phyloP scores from a whole-genome alignment of 2,888 invertebrate genomes.

The Leptura quadrifasciata region DNA sequence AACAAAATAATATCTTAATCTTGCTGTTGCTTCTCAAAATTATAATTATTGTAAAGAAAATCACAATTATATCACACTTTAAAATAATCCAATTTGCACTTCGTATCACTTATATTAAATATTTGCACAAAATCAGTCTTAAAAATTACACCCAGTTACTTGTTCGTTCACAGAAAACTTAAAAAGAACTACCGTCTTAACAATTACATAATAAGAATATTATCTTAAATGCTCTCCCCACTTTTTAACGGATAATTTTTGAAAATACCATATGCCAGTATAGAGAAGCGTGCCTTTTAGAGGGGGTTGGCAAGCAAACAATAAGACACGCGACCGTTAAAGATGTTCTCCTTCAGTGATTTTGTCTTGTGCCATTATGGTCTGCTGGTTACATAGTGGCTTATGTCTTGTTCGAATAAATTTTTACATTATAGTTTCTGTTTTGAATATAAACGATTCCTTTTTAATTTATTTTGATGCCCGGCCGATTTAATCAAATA shows the following conservation, averaged over 20 bases:
- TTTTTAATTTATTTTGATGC: no score
- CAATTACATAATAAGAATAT: conserved; percentile 39
- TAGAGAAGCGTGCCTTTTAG: conserved; percentile 16
- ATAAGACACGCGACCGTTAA: conserved; percentile 72
- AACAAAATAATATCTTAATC: neutral
- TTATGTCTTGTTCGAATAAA: neutral
- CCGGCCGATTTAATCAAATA: no score
- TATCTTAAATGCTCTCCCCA: conserved; percentile 56
- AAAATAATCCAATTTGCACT: conserved; percentile 45
- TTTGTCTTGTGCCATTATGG: conserved; percentile 69
- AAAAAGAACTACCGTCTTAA: conserved; percentile 46
- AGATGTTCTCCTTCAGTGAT: conserved; percentile 71
- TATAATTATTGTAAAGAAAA: conserved; percentile 25
- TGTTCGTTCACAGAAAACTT: conserved; percentile 42
- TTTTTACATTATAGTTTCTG: neutral
- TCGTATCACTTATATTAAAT: conserved; percentile 45
- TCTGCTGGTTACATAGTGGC: conserved; percentile 61
- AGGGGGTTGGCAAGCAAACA: conserved; percentile 46
- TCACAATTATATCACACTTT: conserved; percentile 40
- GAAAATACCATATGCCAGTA: conserved; percentile 57
- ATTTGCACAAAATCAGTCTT: conserved; percentile 53
- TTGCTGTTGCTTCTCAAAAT: neutral
- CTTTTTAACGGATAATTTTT: conserved; percentile 66
- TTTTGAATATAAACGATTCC: no score
- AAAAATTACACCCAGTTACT: conserved; percentile 17